Base-by-base conservation (phyloP, 2,797 vertebrate genomes). In the Falco columbarius region DNA sequence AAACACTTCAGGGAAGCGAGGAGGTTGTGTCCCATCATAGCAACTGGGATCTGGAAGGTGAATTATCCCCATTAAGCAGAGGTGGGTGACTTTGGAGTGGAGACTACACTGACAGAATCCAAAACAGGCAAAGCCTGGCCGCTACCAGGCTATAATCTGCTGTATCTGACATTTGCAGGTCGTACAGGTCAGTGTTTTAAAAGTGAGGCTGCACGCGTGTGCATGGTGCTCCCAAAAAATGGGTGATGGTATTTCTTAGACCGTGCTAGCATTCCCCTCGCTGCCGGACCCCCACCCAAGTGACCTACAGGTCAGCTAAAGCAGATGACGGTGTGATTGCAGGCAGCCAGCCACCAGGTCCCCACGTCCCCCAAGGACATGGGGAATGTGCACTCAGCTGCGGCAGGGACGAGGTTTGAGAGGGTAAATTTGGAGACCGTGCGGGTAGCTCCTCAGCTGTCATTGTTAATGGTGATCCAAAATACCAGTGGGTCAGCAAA, bases 181-280 rank as follows among this genome's bases (percentile, higher is more conserved):
- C 40, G 3, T 14, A 7, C 7, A 27, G 52, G 55, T 56, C 40
- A 34, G 65, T 30, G 56, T 54, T 87, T 38, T 32, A 40, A 46
- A 67, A 40, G 54, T 8, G 46, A 51, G 66, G 58, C 77, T 67
- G 46, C 2, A 2, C 36, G 32, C 5, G 21, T 29, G 65, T 2
- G 1, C 24, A 1, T 0, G 4, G 23, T 12, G 24, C 36, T 81
- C 79, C 84, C 51, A 7, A 59, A 74, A 32, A 26, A 21, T 56
- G 2, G 2, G 76, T 4, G 1, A 3, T 19, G 51, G 38, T 38
- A 14, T 75, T 89, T 63, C 55, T 4, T 4, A 21, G 23, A 27
- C 73, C 0, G 5, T 34, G 23, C 56, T 84, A 47, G 26, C 0
- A 0, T 79, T 55, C 74, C 21, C 23, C 29, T 75, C 4, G 0